Evolutionary conservation across 2,888 invertebrate species (phyloP).

Genomic region (Sinodicranocentrus sp.): DNA sequence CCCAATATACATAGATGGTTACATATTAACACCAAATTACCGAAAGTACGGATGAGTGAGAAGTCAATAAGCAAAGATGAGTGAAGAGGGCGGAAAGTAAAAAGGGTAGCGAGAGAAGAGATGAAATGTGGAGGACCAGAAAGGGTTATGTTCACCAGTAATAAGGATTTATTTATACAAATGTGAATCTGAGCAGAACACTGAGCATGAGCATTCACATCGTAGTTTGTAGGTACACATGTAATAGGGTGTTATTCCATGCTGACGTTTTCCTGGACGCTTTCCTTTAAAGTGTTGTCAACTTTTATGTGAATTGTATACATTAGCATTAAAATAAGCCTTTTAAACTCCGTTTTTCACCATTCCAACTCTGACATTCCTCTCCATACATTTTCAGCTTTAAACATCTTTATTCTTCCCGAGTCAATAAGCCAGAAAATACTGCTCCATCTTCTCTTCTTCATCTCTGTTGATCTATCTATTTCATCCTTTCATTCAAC

Average conservation of each 20-base stretch:
- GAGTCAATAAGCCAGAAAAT: slow-evolving; percentile 63
- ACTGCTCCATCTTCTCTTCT: slow-evolving; percentile 34
- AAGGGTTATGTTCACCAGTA: slow-evolving; percentile 32
- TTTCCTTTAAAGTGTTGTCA: slow-evolving; percentile 38
- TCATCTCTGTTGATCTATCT: slow-evolving; percentile 53
- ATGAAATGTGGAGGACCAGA: background rate
- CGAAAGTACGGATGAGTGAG: slow-evolving; percentile 20
- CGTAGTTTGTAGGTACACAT: slow-evolving; percentile 12
- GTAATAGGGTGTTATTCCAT: background rate
- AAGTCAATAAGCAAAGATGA: slow-evolving; percentile 40
- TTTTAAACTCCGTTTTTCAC: slow-evolving; percentile 35
- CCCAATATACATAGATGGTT: slow-evolving; percentile 54
- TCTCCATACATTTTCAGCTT: slow-evolving; percentile 34
- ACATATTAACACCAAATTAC: slow-evolving; percentile 49
- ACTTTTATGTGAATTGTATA: slow-evolving; percentile 49
- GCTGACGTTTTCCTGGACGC: background rate
- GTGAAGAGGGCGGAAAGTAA: slow-evolving; percentile 27
- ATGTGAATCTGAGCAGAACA: slow-evolving; percentile 57
- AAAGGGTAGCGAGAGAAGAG: too few relatives aligned
- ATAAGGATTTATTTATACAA: slow-evolving; percentile 61
- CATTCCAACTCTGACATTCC: slow-evolving; percentile 48
- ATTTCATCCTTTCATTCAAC: slow-evolving; percentile 61
- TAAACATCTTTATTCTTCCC: slow-evolving; percentile 57
- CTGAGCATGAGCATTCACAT: slow-evolving; percentile 25
- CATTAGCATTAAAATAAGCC: slow-evolving; percentile 50